Percentiles rank a stretch among this genome's conserved stretches.
Evolutionary conservation across 92 coral and sea anemone species (phyloP).

Genomic region (Bergia sp.): DNA sequence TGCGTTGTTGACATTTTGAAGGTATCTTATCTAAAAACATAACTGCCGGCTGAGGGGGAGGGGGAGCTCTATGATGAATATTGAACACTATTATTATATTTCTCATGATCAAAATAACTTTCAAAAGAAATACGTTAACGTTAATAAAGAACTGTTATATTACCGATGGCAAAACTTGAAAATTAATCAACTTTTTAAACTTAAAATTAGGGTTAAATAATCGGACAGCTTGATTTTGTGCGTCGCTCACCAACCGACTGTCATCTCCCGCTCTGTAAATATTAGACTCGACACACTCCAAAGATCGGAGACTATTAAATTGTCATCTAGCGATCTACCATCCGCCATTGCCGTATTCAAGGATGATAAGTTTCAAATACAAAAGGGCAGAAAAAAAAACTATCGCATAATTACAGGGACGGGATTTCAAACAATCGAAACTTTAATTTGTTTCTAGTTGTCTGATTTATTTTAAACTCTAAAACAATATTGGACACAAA

Average conservation of each 20-base stretch:
- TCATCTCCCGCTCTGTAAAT: background rate
- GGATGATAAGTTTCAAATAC: background rate
- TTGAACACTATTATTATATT: too few species aligned
- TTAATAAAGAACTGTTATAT: too few species aligned
- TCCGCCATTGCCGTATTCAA: background rate
- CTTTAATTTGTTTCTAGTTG: background rate
- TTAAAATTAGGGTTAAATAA: background rate
- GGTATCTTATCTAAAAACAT: background rate
- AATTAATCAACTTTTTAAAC: background rate
- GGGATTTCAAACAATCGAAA: background rate
- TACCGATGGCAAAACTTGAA: background rate
- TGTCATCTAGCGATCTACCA: background rate
- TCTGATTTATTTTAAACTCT: too few species aligned
- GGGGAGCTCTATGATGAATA: too few species aligned
- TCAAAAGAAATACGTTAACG: background rate
- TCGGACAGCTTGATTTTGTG: background rate
- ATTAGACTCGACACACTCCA: too few species aligned
- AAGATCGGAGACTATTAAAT: too few species aligned
- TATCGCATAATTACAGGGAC: background rate
- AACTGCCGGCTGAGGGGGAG: too few species aligned
- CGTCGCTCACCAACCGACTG: background rate
- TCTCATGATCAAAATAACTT: too few species aligned
- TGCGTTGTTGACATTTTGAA: conserved; percentile 11
- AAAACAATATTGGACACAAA: background rate
- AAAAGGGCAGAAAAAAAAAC: background rate